Percentiles rank a stretch among this genome's conserved stretches.
phyloP scores from a whole-genome alignment of 2,888 invertebrate genomes.

The Dinocampus coccinellae region DNA sequence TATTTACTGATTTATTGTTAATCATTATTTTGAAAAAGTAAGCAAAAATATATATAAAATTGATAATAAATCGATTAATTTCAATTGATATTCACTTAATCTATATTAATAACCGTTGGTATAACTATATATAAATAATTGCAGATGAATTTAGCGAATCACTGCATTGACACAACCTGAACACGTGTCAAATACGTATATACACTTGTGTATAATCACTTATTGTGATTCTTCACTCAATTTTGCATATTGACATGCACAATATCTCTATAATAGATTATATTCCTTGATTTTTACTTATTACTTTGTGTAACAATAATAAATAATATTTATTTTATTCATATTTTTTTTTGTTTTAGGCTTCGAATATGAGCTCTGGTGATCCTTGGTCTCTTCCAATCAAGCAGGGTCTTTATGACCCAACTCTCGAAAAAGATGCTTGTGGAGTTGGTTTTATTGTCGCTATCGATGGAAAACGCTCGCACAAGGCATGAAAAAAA shows the following conservation, averaged over 20 bases:
- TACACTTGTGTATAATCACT: neutral
- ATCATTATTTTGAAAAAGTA: too few species aligned
- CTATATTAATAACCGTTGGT: neutral
- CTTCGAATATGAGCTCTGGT: constrained; percentile 70
- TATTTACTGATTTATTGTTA: neutral
- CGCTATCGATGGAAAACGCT: constrained; percentile 94
- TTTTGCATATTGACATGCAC: neutral
- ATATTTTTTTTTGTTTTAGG: constrained; percentile 50
- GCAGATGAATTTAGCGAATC: neutral
- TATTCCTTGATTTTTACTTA: neutral
- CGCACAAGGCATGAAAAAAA: constrained; percentile 81
- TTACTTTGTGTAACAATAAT: neutral
- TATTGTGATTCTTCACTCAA: neutral
- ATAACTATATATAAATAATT: neutral
- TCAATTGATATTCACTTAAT: neutral
- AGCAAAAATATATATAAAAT: neutral
- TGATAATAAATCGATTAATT: neutral
- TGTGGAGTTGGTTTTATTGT: constrained; percentile 99
- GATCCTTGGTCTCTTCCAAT: constrained; percentile 87
- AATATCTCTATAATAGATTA: neutral
- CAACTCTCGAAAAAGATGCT: constrained; percentile 94
- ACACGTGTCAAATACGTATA: neutral
- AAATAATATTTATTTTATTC: neutral
- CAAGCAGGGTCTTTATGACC: constrained; percentile 96
- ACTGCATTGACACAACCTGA: neutral